A percentile compares a stretch with the other conserved stretches of the same genome.
phyloP scores from a whole-genome alignment of 2,113 vertebrate genomes.

The Chaetodon auriga region DNA sequence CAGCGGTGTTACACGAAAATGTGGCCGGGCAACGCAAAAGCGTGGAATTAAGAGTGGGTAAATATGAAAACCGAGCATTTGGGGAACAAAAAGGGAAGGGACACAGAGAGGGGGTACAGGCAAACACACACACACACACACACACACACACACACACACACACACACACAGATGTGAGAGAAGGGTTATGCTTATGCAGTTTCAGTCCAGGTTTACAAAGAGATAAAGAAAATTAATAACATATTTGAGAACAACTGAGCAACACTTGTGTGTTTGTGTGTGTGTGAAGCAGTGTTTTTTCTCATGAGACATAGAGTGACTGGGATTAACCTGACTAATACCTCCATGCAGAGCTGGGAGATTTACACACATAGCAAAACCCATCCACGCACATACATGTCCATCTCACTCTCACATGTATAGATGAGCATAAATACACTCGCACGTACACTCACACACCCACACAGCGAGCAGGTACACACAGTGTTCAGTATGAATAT shows the following conservation, averaged over 20 bases:
- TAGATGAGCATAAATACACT: constrained; percentile 57
- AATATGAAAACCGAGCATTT: background rate
- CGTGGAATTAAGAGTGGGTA: background rate
- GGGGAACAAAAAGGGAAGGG: background rate
- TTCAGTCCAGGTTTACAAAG: background rate
- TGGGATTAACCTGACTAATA: constrained; percentile 84
- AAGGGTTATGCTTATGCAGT: background rate
- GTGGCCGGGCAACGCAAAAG: background rate
- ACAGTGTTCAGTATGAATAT: constrained; percentile 75
- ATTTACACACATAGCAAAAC: constrained; percentile 64
- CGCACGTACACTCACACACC: constrained; percentile 55
- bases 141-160: too few relatives aligned
- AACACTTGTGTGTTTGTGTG: background rate
- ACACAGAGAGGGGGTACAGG: background rate
- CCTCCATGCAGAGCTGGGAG: constrained; percentile 64
- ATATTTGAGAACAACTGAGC: constrained; percentile 1
- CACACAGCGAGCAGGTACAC: constrained; percentile 66
- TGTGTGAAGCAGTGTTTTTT: constrained; percentile 72
- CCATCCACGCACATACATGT: constrained; percentile 35
- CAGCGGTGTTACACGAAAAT: background rate
- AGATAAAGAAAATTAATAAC: background rate
- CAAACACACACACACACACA: too few relatives aligned
- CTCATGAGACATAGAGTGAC: constrained; percentile 78
- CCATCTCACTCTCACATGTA: constrained; percentile 51
- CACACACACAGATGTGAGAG: background rate